A percentile compares a stretch with the other conserved stretches of the same genome.
Conservation (phyloP, 35 echinoderm and acorn worm genomes). For the Eucidaris tribuloides region DNA sequence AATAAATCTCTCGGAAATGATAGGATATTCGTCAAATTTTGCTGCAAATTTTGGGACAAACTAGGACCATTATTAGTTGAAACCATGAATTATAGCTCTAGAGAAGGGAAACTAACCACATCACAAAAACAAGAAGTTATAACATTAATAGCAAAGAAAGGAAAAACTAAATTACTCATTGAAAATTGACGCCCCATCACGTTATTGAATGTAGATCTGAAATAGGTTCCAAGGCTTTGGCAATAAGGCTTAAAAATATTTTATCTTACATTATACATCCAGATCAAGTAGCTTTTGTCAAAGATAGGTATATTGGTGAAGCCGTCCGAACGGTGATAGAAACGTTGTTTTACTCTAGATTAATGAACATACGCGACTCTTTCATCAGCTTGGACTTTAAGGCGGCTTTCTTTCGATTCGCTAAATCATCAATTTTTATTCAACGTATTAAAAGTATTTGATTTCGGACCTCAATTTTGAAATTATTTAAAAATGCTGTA, state of each 20-base stretch:
- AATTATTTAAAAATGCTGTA: not conserved
- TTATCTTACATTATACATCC: not conserved
- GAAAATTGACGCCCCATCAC: not conserved
- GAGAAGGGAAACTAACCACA: not conserved
- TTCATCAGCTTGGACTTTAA: not conserved
- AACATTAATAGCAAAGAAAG: not conserved
- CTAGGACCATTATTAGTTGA: not conserved
- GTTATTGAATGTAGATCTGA: not conserved
- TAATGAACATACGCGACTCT: not conserved
- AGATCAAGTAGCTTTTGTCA: not conserved
- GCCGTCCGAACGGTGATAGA: not conserved
- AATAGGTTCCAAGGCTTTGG: not conserved
- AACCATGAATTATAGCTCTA: not conserved
- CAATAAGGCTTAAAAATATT: not conserved
- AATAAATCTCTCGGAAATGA: not conserved
- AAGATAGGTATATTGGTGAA: not conserved
- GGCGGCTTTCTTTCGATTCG: not conserved
- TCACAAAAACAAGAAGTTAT: conserved; percentile 10
- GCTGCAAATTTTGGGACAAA: not conserved
- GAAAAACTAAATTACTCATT: not conserved
- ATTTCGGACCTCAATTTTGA: not conserved
- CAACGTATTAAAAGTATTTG: not conserved
- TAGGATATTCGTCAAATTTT: not conserved
- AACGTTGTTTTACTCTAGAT: not conserved
- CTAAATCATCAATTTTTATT: not conserved